Base-by-base conservation (phyloP, 2,113 vertebrate species). In the Engraulis encrasicolus region DNA sequence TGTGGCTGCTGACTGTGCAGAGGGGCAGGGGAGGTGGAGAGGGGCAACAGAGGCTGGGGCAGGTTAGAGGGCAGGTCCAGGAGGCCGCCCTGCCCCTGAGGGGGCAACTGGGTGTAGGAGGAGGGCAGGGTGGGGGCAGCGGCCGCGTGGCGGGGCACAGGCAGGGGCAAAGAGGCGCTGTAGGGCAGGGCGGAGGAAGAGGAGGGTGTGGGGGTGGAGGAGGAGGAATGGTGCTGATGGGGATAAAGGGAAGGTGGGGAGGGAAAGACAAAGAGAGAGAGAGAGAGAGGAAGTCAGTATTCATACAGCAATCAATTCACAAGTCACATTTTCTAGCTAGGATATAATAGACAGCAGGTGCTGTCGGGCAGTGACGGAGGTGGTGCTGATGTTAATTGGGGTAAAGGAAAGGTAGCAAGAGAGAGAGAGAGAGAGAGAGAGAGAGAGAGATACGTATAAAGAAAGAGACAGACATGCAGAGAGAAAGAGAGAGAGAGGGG, bases 131-230 rank as follows among this genome's bases (percentile, higher is more conserved):
- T 27, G 15, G 92, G 18, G 2, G 92, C 23, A 0, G 95, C 2
- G 91, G n/a, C n/a, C 0, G 95, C 94, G 85, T 96, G 95, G 83
- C 95, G 97, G 91, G 92, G 95, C 84, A 98, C 95, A 0, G 96
- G 96, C 50, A 97, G 92, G 6, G 97, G 97, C 85, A 98, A 92
- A 20, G 97, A 98, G 5, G 97, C 88, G 87, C 96, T 98, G 95
- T 97, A 97, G 89, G 96, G 94, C 86, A 98, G 93, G n/a, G 94
- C 91, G 89, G 87, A 78, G 14, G 82, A 94, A 74, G 93, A 86
- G 89, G 92, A 90, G 1, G 92, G 90, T 6, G 95, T 95, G 94
- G 97, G 97, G 9, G 94, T 94, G 0, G 93, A 79, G 0, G 97
- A 98, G 74, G 91, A 93, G 0, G 96, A 95, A 40, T 97, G 95